Conservation (phyloP, 2,888 invertebrate species). For the Phorcus lineatus region DNA sequence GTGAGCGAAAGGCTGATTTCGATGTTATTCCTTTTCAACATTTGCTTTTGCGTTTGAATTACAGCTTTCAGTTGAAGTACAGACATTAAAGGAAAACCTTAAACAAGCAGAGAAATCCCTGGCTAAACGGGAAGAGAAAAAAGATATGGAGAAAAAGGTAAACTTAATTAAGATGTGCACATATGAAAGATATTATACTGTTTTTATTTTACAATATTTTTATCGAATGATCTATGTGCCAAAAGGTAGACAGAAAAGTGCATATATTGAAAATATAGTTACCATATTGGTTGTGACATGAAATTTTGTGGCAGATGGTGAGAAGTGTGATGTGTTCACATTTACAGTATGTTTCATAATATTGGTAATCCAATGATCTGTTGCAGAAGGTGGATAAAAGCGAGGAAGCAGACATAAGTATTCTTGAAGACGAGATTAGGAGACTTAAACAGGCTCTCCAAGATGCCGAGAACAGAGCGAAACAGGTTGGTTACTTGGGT, state of each 20-base stretch:
- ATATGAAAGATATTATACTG: too few species aligned
- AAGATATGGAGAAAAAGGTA: constrained; percentile 44
- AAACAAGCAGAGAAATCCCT: constrained; percentile 56
- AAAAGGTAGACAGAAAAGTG: too few species aligned
- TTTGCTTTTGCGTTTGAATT: neutral
- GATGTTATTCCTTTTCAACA: too few species aligned
- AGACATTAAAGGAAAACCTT: constrained; percentile 61
- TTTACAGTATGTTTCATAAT: too few species aligned
- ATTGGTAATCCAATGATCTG: too few species aligned
- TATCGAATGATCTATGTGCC: too few species aligned
- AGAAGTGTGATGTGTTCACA: too few species aligned
- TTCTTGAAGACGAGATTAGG: constrained; percentile 58
- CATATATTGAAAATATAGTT: too few species aligned
- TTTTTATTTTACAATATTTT: too few species aligned
- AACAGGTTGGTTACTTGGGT: constrained; percentile 51
- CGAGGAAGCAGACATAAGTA: constrained; percentile 34
- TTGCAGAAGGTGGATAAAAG: constrained; percentile 9
- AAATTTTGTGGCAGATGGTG: too few species aligned
- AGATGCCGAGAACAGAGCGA: constrained; percentile 55
- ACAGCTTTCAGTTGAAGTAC: constrained; percentile 61
- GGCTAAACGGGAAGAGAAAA: constrained; percentile 52
- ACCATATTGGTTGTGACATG: too few species aligned
- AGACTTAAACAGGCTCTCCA: constrained; percentile 59
- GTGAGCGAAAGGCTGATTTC: too few species aligned
- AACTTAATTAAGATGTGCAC: neutral